Evolutionary conservation across 2,113 vertebrate species (phyloP), one percentile per base, ranked within the genome.

Genomic region (Notothenia coriiceps): DNA sequence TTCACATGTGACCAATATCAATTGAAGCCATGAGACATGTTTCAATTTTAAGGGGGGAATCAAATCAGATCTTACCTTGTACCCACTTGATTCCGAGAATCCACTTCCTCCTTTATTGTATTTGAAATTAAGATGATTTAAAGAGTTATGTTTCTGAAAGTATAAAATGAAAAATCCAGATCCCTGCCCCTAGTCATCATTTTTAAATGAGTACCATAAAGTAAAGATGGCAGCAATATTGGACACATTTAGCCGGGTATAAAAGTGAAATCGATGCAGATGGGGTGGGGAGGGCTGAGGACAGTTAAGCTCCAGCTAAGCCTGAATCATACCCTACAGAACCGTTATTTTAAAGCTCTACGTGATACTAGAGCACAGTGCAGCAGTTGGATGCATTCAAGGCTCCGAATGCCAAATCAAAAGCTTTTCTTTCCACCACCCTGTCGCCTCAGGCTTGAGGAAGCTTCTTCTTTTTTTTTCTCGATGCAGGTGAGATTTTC

Each of bases 281-380:
- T 47, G 70, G 59, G 40, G 47, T 17, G 20, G 66, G 9, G 4
- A 70, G 65, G 33, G 64, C 40, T 47, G 69, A 69, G 14, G 49
- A 73, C 47, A 50, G 43, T 29, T 73, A 43, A 3, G 25, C 70
- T 64, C 49, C 54, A 79, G 67, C 61, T 49, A 67, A 57, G 67
- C 55, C 56, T 73, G 75, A 88, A 68, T 84, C 74, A 80, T 47
- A 49, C 50, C 29, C 60, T 56, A 50, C 47, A 79, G 51, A 62
- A 54, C 62, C 51, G 66, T 80, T 87, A 79, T 90, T 87, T 88
- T 47, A 60, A 43, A 67, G 67, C 77, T 22, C 59, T 25, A 56
- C 40, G n/a, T 54, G 65, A 79, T 79, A 70, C 15, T 20, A 69
- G 55, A 4, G 10, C 55, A 67, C 73, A 65, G 56, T 15, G 55